Base-by-base conservation (phyloP, 2,888 invertebrate genomes). In the Megaustenia siamemsis region DNA sequence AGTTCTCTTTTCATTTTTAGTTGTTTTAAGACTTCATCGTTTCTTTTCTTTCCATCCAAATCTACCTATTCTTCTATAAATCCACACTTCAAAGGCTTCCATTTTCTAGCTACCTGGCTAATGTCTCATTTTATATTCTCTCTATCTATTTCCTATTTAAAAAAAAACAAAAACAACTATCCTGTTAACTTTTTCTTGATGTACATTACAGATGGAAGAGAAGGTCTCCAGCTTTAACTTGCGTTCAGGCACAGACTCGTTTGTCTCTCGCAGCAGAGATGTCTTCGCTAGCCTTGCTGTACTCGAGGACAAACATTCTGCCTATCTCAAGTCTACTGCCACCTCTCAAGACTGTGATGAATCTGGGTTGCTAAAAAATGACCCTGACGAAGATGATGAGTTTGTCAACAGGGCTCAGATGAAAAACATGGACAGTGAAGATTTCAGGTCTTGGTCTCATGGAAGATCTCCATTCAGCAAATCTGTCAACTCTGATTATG, bases 241-340 rank as follows among this genome's bases (percentile, higher is more conserved):
- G 43, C 40, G 32, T n/a, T 75, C 81, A 68, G 81, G 83, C 35
- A 71, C 60, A n/a, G 80, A 77, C 32, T 49, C 38, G 21, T 86
- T 87, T 77, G 56, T 63, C n/a, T 75, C 82, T 40, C 83, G 86
- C 21, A 82, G 76, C 5, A 60, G 60, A 38, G 80, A 84, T 75
- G 71, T 87, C 40, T 87, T 87, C 77, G 86, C 79, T 28, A 60
- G 83, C 35, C 83, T 87, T 1, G 84, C 71, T n/a, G 88, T 82
- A 18, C 66, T 91, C 38, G 92, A 92, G 82, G 83, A 88, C 15
- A 90, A 91, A 68, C 91, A 92, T 81, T 78, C 88, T 69, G 89
- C 88, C 18, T 88, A 87, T 85, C 88, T 91, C 80, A 87, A 86
- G 66, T 45, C 63, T 21, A 71, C 60, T 32, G 77, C 60, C 15